These are phyloP conservation scores for Cryptotis parvus DNA, from an alignment of 2,113 vertebrate genomes.

Conservation along the genomic window DNA sequence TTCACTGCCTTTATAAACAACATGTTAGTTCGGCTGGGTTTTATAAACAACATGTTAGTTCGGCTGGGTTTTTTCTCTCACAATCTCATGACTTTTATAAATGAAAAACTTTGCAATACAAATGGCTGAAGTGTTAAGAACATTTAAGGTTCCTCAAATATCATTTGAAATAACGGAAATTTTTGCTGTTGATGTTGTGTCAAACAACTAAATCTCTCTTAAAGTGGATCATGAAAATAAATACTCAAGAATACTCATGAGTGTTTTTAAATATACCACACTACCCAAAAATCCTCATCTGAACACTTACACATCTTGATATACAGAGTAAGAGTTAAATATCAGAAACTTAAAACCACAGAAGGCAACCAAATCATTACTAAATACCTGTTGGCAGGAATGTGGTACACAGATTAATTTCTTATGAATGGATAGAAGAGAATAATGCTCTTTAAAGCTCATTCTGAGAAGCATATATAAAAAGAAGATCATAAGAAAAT, in stretches of 20 bases:
- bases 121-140: constrained; percentile 8
- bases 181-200: constrained; percentile 38
- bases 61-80: not conserved
- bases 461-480: constrained; percentile 35
- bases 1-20: constrained; percentile 31
- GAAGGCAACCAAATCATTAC: not conserved
- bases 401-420: constrained; percentile 30
- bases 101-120: constrained; percentile 21
- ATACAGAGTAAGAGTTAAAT: constrained; percentile 30
- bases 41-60: constrained; percentile 32
- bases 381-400: constrained; percentile 42
- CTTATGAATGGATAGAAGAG: constrained; percentile 57
- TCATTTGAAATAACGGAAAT: constrained; percentile 53
- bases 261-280: constrained; percentile 42
- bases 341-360: not conserved
- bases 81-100: constrained; percentile 37
- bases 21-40: constrained; percentile 37
- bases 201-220: constrained; percentile 30
- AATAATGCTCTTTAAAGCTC: constrained; percentile 29
- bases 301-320: not conserved
- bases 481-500: constrained; percentile 66
- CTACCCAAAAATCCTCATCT: constrained; percentile 36
- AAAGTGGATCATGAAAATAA: not conserved
- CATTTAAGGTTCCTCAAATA: constrained; percentile 2
- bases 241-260: constrained; percentile 4